Conservation (phyloP, 92 coral and sea anemone species). For the Siderastrea siderea region DNA sequence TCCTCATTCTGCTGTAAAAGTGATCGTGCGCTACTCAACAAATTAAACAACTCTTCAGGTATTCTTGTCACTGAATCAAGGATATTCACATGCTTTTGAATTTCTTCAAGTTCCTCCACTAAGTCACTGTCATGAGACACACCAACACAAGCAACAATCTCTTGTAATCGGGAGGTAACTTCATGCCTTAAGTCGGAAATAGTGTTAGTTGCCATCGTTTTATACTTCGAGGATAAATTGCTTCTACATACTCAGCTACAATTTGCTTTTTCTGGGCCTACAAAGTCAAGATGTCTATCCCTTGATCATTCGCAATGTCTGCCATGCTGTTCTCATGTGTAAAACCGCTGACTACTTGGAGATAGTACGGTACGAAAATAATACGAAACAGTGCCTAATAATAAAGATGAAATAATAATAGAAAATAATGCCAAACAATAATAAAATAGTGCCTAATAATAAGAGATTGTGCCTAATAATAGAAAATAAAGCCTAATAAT, state of each 20-base stretch:
- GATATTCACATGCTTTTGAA: constrained; percentile 35
- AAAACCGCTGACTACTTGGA: background rate
- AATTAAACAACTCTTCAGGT: constrained; percentile 53
- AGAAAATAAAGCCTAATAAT: background rate
- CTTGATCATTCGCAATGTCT: too few relatives aligned
- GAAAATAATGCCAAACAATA: background rate
- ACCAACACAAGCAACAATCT: constrained; percentile 29
- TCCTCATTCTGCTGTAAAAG: constrained; percentile 27
- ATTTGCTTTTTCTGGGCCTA: background rate
- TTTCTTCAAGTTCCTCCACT: constrained; percentile 60
- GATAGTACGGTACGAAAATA: background rate
- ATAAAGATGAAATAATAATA: constrained; percentile 18
- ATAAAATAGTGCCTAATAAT: constrained; percentile 13
- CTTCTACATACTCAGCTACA: background rate
- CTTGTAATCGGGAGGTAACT: constrained; percentile 23
- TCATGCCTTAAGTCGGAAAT: constrained; percentile 29
- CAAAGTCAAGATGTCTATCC: background rate
- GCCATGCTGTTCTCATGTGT: background rate
- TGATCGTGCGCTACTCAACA: constrained; percentile 46
- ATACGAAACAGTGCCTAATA: constrained; percentile 3
- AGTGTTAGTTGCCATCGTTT: constrained; percentile 30
- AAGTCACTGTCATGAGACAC: constrained; percentile 8
- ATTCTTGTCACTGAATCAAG: constrained; percentile 58
- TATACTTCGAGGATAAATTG: too few relatives aligned
- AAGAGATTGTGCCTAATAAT: constrained; percentile 11